These are phyloP conservation scores for Meganola albula DNA, from an alignment of 2,888 invertebrate species.

Conservation along the genomic window DNA sequence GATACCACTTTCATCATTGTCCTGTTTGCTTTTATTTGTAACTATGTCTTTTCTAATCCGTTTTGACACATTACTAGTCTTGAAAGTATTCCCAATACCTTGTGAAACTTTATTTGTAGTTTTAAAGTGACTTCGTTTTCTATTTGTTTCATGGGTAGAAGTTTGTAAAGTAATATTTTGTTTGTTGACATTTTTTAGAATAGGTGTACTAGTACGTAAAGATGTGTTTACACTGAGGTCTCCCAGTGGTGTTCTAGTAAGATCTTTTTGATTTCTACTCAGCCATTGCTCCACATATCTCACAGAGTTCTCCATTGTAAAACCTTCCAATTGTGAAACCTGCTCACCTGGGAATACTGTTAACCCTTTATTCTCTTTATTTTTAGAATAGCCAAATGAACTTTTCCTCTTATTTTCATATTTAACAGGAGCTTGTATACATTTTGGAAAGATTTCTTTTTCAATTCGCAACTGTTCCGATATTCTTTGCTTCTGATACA, in stretches of 20 bases:
- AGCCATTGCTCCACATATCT: constrained; percentile 59
- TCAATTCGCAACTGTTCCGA: constrained; percentile 57
- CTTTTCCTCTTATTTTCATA: constrained; percentile 62
- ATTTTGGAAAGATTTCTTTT: constrained; percentile 61
- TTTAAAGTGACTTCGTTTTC: constrained; percentile 31
- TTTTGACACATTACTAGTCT: too few relatives aligned
- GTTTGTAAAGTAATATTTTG: background rate
- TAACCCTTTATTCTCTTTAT: constrained; percentile 42
- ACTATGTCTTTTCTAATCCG: too few relatives aligned
- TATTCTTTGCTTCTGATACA: constrained; percentile 42
- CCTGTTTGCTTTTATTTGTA: too few relatives aligned
- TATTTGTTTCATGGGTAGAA: constrained; percentile 5
- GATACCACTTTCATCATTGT: constrained; percentile 53
- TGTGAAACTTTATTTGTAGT: constrained; percentile 12
- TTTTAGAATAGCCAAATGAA: constrained; percentile 19
- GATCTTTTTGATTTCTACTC: constrained; percentile 35
- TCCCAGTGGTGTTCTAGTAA: constrained; percentile 48
- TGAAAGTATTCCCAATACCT: constrained; percentile 7
- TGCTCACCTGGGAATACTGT: constrained; percentile 46
- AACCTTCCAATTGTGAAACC: constrained; percentile 21
- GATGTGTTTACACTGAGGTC: constrained; percentile 50
- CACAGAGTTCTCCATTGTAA: constrained; percentile 47
- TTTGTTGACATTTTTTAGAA: constrained; percentile 6
- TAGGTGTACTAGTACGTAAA: constrained; percentile 2
- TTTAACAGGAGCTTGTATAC: constrained; percentile 60